phyloP scores from a whole-genome alignment of 1,140 invertebrate genomes.

The Ips nitidus region DNA sequence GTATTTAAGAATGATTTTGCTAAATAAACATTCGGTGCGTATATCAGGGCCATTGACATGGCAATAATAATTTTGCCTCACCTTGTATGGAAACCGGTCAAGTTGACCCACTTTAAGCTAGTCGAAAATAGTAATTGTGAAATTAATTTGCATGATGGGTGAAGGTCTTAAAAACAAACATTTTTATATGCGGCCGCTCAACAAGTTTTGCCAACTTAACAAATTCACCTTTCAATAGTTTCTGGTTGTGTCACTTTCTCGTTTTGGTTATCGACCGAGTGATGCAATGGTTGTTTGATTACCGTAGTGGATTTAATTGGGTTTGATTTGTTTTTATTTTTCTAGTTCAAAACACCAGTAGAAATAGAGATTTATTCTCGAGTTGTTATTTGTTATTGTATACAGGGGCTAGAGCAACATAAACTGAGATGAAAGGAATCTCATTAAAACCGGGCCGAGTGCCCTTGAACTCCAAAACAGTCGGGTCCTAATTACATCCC shows the following conservation, averaged over 20 bases:
- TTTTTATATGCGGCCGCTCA: too few species aligned
- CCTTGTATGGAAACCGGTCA: constrained; percentile 23
- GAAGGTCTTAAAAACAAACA: constrained; percentile 21
- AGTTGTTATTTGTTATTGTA: constrained; percentile 1
- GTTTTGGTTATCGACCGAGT: not conserved
- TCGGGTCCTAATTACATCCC: constrained; percentile 29
- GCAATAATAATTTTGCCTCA: constrained; percentile 20
- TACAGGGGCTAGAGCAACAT: constrained; percentile 10
- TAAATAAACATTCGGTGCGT: constrained; percentile 8
- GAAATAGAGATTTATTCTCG: constrained; percentile 1
- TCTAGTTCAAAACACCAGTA: too few species aligned
- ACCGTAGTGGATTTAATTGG: not conserved
- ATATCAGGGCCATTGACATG: constrained; percentile 7
- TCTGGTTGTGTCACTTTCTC: not conserved
- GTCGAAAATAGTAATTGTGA: constrained; percentile 15
- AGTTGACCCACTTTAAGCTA: constrained; percentile 19
- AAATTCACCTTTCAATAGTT: too few species aligned
- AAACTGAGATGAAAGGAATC: constrained; percentile 20
- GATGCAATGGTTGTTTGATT: not conserved
- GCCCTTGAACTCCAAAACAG: constrained; percentile 33
- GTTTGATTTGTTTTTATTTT: not conserved
- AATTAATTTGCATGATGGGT: constrained; percentile 32
- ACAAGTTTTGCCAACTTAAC: too few species aligned
- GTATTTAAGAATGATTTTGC: not conserved
- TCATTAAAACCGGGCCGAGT: constrained; percentile 22